A percentile compares a stretch with the other conserved stretches of the same genome.
These are phyloP conservation scores for Teleiodes luculella DNA, from an alignment of 2,888 invertebrate species.

Conservation along the genomic window DNA sequence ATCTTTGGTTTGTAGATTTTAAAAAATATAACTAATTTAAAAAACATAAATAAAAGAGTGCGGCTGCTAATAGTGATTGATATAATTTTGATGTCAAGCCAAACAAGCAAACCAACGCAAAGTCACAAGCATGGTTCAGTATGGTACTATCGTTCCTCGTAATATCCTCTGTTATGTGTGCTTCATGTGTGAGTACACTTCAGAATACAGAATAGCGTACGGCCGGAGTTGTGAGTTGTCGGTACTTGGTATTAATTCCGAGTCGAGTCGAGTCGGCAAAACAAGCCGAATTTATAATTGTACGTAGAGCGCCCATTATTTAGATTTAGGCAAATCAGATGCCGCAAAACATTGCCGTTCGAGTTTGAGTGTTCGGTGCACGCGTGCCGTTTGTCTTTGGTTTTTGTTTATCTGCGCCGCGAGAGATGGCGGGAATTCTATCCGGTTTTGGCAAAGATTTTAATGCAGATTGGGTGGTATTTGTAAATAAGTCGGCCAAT, in stretches of 20 bases:
- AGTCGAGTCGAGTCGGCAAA: conserved; percentile 41
- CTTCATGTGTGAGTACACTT: not conserved
- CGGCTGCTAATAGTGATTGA: too few species aligned
- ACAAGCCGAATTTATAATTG: conserved; percentile 66
- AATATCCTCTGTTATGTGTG: not conserved
- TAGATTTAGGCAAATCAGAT: conserved; percentile 73
- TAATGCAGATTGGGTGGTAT: too few species aligned
- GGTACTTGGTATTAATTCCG: conserved; percentile 46
- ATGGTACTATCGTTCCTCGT: not conserved
- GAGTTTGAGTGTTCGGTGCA: conserved; percentile 1
- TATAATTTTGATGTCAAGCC: too few species aligned
- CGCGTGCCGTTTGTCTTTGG: conserved; percentile 10
- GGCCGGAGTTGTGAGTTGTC: conserved; percentile 32
- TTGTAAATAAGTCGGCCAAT: not conserved
- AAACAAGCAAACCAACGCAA: not conserved
- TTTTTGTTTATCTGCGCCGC: not conserved
- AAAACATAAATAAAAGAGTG: too few species aligned
- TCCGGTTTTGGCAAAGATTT: not conserved
- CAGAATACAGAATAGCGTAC: conserved; percentile 14
- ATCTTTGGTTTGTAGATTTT: too few species aligned
- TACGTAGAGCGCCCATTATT: conserved; percentile 63
- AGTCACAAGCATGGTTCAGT: not conserved
- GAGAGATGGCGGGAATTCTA: not conserved
- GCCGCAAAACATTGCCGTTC: conserved; percentile 57
- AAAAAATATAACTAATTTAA: too few species aligned